These are phyloP conservation scores for Cataglyphis albicans DNA, from an alignment of 2,888 invertebrate species.

Conservation along the genomic window DNA sequence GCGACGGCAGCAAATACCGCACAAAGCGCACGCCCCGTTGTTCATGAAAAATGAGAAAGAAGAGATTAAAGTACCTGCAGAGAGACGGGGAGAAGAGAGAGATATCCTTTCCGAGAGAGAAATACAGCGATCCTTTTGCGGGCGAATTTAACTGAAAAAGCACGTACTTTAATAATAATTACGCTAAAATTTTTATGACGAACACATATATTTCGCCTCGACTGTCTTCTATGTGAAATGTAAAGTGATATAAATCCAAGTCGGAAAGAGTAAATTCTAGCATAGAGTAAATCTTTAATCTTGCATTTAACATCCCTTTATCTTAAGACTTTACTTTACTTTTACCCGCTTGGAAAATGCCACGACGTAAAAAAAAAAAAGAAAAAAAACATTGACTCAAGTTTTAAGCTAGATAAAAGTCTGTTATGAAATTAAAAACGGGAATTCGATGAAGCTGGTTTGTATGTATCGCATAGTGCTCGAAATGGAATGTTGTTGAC, in stretches of 20 bases:
- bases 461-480: neutral
- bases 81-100: neutral
- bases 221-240: neutral
- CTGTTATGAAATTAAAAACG: neutral
- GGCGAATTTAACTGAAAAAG: slow-evolving; percentile 27
- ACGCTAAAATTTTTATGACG: slow-evolving; percentile 5
- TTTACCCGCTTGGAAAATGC: neutral
- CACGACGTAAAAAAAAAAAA: neutral
- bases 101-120: neutral
- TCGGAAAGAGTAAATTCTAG: neutral
- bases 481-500: neutral
- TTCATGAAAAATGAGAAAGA: slow-evolving; percentile 42
- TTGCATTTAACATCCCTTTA: slow-evolving; percentile 4
- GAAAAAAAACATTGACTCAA: neutral
- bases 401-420: neutral
- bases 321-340: neutral
- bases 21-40: slow-evolving; percentile 18
- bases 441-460: neutral
- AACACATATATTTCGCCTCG: neutral
- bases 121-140: neutral
- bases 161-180: slow-evolving; percentile 25
- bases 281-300: neutral
- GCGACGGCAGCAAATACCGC: slow-evolving; percentile 3
- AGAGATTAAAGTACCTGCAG: slow-evolving; percentile 35
- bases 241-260: neutral